Evolutionary conservation across 1,140 invertebrate species (phyloP), one percentile per base, ranked within the genome.

Genomic region (Pseudobourletiella spinata): DNA sequence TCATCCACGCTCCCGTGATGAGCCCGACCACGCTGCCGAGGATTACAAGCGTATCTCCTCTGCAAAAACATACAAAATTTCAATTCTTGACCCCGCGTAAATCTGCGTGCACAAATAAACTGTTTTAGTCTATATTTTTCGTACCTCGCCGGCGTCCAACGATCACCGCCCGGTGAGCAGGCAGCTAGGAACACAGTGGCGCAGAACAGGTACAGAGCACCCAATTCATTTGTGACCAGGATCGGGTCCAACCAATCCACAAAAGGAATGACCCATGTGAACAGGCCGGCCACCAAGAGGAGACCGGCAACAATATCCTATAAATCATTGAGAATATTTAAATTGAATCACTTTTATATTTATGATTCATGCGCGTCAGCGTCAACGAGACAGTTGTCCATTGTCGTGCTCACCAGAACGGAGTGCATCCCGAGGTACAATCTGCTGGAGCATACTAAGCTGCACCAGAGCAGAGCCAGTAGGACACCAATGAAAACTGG

Each of bases 381-480:
- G n/a, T n/a, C n/a, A n/a, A n/a, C n/a, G n/a, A n/a, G n/a, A n/a
- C n/a, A n/a, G n/a, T n/a, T n/a, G n/a, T n/a, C n/a, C n/a, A n/a
- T n/a, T n/a, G n/a, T n/a, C n/a, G n/a, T 28, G 74, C 79, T 81
- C 76, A 87, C 86, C 73, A 93, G 75, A 57, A 92, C 82, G 63
- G 87, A 86, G 73, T 95, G 92, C 89, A 95, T 95, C 68, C 92
- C 92, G 26, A 95, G 79, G 75, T 95, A 95, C 3, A 95, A 72
- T 71, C 92, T 78, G 74, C 90, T 94, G 20, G 85, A 75, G 74
- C 88, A 91, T 46, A 95, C 85, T 18, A 91, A 72, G 39, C 78
- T 73, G 74, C 88, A 91, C 89, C 84, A 84, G 1, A 73, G 11
- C 1, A 77, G 52, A 3, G 80, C 78, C 25, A 79, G 60, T 14